Evolutionary conservation across 2,888 invertebrate species (phyloP), one percentile per base, ranked within the genome.

Genomic region (Lampropteryx suffumata): DNA sequence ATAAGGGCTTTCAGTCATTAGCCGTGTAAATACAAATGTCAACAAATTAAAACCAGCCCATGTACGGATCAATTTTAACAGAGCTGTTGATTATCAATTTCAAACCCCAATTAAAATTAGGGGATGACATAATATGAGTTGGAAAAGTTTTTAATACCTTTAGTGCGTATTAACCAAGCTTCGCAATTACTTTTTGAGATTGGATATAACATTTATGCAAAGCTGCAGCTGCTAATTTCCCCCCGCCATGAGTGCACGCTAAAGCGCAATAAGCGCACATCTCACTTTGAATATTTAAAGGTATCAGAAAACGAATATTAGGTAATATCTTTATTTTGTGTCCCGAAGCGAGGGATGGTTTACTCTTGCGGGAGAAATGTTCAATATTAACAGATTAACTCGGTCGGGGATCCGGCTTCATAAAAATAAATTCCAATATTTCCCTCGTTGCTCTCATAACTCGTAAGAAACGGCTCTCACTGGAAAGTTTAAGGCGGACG

Each of bases 371-470:
- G 78, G 71, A 68, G 72, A 74, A 82, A 82, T 81, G 79, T 79
- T 79, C 83, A 84, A 85, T 86, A 85, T 86, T 84, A 86, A 83
- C 83, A 83, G 82, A 83, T 83, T 83, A 83, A 79, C 83, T 81
- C 75, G 75, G 77, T 76, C 66, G 80, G 78, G 76, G 75, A 77
- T 76, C 75, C 67, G 61, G 79, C 79, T 82, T 82, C 81, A 81
- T 83, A 83, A 83, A 83, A 83, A 83, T 82, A 83, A 82, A 82
- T 82, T 82, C 82, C 80, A 82, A 83, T 83, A 82, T 82, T 79
- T 79, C 77, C 78, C 81, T 76, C 80, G 77, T 76, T 80, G 76
- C 80, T 79, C 79, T 82, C 82, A 82, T 84, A 85, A 84, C 79
- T 82, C 74, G 72, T 71, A 81, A 81, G 82, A 78, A 84, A 82